Conservation (phyloP, 2,888 invertebrate species). For the Parnassius mnemosyne region DNA sequence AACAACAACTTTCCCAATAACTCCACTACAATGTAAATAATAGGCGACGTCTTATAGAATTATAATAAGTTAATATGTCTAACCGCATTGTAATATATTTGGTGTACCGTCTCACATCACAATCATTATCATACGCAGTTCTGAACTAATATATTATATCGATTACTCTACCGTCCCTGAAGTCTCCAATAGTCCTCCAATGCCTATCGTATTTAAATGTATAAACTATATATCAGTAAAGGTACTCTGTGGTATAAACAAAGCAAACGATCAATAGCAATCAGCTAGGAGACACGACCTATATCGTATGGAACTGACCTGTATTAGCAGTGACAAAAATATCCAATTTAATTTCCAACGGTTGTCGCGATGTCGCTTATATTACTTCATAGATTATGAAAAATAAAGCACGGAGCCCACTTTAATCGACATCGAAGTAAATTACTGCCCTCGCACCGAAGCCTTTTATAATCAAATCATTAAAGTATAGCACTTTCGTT, state of each 20-base stretch:
- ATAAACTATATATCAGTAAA: constrained; percentile 27
- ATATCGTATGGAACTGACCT: constrained; percentile 31
- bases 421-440: no score
- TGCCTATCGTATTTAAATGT: constrained; percentile 52
- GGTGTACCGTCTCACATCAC: constrained; percentile 25
- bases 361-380: constrained; percentile 19
- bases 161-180: constrained; percentile 56
- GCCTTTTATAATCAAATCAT: no score
- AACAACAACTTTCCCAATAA: no score
- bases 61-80: constrained; percentile 13
- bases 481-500: no score
- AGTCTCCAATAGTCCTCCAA: constrained; percentile 41
- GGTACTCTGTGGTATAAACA: constrained; percentile 37
- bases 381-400: neutral
- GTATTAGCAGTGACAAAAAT: constrained; percentile 24
- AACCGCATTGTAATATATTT: constrained; percentile 11
- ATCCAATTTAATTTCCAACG: constrained; percentile 7
- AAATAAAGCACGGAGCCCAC: no score
- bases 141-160: constrained; percentile 40
- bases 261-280: constrained; percentile 55
- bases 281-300: constrained; percentile 43
- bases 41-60: constrained; percentile 3
- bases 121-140: constrained; percentile 34
- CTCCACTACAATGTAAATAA: neutral
- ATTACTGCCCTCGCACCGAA: no score